phyloP scores from a whole-genome alignment of 2,888 invertebrate genomes.

The Rhagium mordax region DNA sequence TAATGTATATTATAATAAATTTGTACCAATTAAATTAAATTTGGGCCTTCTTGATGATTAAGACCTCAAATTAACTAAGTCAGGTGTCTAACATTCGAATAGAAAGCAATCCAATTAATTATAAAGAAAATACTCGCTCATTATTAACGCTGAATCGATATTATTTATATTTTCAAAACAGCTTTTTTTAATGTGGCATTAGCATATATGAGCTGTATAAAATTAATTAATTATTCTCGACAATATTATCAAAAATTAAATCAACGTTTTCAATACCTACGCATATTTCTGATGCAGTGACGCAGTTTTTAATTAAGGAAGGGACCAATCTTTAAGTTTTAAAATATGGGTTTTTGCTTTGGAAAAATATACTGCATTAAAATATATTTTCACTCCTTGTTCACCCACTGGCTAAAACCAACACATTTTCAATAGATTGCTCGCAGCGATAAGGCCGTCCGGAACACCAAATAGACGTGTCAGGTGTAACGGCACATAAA shows the following conservation, averaged over 20 bases:
- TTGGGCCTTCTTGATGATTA: not conserved
- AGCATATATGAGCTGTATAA: conserved; percentile 16
- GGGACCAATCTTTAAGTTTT: not conserved
- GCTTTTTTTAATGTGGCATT: conserved; percentile 8
- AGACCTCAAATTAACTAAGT: not conserved
- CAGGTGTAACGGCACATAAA: conserved; percentile 26
- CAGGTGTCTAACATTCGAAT: not conserved
- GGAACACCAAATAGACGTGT: conserved; percentile 11
- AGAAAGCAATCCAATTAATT: not conserved
- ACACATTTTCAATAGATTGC: conserved; percentile 21
- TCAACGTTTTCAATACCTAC: conserved; percentile 22
- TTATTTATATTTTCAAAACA: conserved; percentile 15
- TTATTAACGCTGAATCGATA: conserved; percentile 5
- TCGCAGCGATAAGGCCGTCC: conserved; percentile 1
- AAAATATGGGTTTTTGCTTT: too few relatives aligned
- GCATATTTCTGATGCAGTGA: conserved; percentile 1
- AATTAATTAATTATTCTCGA: conserved; percentile 25
- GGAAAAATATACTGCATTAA: too few relatives aligned
- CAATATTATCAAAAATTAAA: conserved; percentile 22
- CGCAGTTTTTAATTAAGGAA: not conserved
- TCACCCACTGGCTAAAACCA: not conserved
- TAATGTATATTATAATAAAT: too few relatives aligned
- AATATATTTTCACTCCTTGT: not conserved
- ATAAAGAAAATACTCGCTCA: not conserved
- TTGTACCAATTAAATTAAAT: not conserved